Conservation (phyloP, 2,888 invertebrate species). For the Nowickia ferox region DNA sequence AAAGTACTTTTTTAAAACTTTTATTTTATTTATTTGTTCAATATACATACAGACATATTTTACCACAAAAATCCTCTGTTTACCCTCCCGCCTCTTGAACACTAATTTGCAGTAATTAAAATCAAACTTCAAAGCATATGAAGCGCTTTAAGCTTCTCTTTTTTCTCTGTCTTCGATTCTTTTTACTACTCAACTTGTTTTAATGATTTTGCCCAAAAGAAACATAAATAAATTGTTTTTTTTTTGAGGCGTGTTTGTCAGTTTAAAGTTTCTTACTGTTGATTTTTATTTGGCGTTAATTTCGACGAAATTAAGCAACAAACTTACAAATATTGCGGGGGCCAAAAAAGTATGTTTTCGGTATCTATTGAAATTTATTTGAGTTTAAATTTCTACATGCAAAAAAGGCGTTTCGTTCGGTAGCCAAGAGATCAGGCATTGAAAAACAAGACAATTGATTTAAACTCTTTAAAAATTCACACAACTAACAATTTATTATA, state of each 20-base stretch:
- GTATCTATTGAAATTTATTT: slow-evolving; percentile 11
- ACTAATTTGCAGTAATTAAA: background rate
- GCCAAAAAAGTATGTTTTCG: background rate
- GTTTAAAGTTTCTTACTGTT: slow-evolving; percentile 12
- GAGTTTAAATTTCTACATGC: slow-evolving; percentile 6
- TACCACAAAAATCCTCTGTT: background rate
- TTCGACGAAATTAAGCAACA: slow-evolving; percentile 8
- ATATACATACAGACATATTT: too few species aligned
- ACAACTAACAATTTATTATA: slow-evolving; percentile 10
- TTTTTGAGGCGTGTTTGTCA: slow-evolving; percentile 49
- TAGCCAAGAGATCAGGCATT: slow-evolving; percentile 12
- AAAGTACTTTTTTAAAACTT: too few species aligned
- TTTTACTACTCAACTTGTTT: background rate
- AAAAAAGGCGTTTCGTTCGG: slow-evolving; percentile 31
- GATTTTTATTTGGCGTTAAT: slow-evolving; percentile 27
- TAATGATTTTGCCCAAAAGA: slow-evolving; percentile 6
- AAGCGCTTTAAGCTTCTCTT: background rate
- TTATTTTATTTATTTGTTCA: background rate
- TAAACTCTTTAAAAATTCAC: background rate
- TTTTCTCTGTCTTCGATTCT: background rate
- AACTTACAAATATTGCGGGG: background rate
- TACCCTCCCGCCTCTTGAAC: background rate
- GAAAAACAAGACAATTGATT: background rate
- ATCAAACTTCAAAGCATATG: background rate
- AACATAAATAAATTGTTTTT: slow-evolving; percentile 7